Evolutionary conservation across 2,113 vertebrate species (phyloP).

Genomic region (Myodes glareolus): DNA sequence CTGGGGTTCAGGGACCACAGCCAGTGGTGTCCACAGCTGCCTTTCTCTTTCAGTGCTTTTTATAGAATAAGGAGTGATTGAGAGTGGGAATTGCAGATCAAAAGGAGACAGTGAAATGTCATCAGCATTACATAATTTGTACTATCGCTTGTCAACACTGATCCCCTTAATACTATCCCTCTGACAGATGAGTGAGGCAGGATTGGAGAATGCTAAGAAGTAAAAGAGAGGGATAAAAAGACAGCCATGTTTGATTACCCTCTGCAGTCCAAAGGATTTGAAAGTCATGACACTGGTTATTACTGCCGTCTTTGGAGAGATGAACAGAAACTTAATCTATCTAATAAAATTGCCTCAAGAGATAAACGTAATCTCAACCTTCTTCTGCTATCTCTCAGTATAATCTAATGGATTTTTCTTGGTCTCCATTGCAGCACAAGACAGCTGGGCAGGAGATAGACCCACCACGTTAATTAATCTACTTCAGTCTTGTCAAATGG

Average conservation of each 20-base stretch:
- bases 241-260: constrained; percentile 85
- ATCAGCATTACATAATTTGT: constrained; percentile 90
- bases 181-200: constrained; percentile 85
- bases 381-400: constrained; percentile 76
- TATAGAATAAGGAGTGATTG: constrained; percentile 83
- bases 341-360: constrained; percentile 86
- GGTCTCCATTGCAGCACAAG: constrained; percentile 71
- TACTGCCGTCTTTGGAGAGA: constrained; percentile 85
- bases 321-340: constrained; percentile 85
- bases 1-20: constrained; percentile 11
- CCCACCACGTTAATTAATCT: constrained; percentile 75
- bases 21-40: constrained; percentile 68
- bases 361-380: constrained; percentile 86
- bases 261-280: constrained; percentile 86
- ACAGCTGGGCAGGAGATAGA: constrained; percentile 68
- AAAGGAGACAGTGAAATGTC: constrained; percentile 86
- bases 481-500: constrained; percentile 67
- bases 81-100: constrained; percentile 86
- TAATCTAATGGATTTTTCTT: constrained; percentile 74
- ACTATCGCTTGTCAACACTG: constrained; percentile 89
- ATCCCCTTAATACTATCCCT: constrained; percentile 87
- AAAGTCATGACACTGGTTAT: constrained; percentile 88
- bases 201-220: constrained; percentile 86
- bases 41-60: constrained; percentile 80
- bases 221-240: constrained; percentile 85